These are phyloP conservation scores for Drosophila tsacasi DNA, from an alignment of 1,140 invertebrate species.

Conservation along the genomic window DNA sequence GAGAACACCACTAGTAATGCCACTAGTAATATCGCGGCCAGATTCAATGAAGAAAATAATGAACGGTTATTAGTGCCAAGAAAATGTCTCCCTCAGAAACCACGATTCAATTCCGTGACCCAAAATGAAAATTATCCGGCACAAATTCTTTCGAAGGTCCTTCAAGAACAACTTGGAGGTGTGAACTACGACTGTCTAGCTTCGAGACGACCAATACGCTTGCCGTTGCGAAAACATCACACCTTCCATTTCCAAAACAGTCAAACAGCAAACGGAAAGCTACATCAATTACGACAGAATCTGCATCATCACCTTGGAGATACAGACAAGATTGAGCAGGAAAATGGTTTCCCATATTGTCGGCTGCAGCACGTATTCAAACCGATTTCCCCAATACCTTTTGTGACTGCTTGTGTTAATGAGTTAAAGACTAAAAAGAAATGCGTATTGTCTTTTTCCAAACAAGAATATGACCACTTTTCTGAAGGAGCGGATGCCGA, in stretches of 20 bases:
- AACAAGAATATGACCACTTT: neutral
- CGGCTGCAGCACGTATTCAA: conserved; percentile 76
- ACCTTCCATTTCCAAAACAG: conserved; percentile 89
- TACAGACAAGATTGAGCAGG: conserved; percentile 31
- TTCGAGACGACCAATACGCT: conserved; percentile 81
- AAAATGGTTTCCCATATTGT: conserved; percentile 55
- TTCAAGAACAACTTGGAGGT: conserved; percentile 83
- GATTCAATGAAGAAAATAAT: conserved; percentile 52
- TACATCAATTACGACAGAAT: conserved; percentile 65
- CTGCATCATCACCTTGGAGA: conserved; percentile 58
- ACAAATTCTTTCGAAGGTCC: conserved; percentile 72
- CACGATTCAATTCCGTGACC: conserved; percentile 34
- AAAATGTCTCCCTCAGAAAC: conserved; percentile 54
- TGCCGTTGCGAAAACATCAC: conserved; percentile 89
- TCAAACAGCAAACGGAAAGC: conserved; percentile 78
- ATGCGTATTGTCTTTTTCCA: neutral
- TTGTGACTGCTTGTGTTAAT: conserved; percentile 12
- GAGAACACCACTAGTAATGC: neutral
- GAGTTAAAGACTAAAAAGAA: conserved; percentile 11
- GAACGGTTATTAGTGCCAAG: conserved; percentile 76
- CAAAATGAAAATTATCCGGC: conserved; percentile 59
- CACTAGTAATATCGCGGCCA: conserved; percentile 30
- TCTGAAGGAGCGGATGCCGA: conserved; percentile 58
- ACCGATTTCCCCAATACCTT: conserved; percentile 72
- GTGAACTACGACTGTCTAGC: conserved; percentile 60